Conservation (phyloP, 2,797 vertebrate genomes). For the Bovichtus variegatus region DNA sequence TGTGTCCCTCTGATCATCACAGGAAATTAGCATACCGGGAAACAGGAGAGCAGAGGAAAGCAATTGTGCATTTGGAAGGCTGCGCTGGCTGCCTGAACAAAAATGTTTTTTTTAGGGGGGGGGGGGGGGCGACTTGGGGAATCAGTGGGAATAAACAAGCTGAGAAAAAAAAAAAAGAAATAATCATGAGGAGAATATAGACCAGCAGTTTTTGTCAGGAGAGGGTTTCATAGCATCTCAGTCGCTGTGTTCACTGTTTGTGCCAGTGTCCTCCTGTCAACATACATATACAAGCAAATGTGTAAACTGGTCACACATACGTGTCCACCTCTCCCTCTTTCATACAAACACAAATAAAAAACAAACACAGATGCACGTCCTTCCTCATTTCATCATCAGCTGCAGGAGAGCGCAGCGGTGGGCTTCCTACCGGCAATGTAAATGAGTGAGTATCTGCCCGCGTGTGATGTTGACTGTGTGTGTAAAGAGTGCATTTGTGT, state of each 20-base stretch:
- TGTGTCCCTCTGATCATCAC: conserved; percentile 84
- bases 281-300: conserved; percentile 35
- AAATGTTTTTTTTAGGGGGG: conserved; percentile 47
- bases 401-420: conserved; percentile 24
- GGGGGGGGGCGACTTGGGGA: conserved; percentile 37
- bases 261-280: conserved; percentile 17
- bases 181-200: conserved; percentile 48
- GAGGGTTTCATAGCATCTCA: conserved; percentile 2
- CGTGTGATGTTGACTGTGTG: conserved; percentile 42
- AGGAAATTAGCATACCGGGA: conserved; percentile 85
- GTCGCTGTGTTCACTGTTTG: background rate
- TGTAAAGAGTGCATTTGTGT: conserved; percentile 43
- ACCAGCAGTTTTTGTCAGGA: conserved; percentile 10
- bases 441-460: conserved; percentile 53
- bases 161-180: conserved; percentile 33
- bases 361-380: conserved; percentile 36
- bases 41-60: conserved; percentile 80
- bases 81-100: conserved; percentile 72
- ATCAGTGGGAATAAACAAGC: conserved; percentile 37
- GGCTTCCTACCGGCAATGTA: conserved; percentile 57
- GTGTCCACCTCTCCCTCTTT: background rate
- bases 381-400: conserved; percentile 57
- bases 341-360: conserved; percentile 31
- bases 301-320: conserved; percentile 4
- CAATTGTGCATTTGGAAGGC: conserved; percentile 81